Evolutionary conservation across 2,888 invertebrate genomes (phyloP).

Genomic region (Drosophila testacea): DNA sequence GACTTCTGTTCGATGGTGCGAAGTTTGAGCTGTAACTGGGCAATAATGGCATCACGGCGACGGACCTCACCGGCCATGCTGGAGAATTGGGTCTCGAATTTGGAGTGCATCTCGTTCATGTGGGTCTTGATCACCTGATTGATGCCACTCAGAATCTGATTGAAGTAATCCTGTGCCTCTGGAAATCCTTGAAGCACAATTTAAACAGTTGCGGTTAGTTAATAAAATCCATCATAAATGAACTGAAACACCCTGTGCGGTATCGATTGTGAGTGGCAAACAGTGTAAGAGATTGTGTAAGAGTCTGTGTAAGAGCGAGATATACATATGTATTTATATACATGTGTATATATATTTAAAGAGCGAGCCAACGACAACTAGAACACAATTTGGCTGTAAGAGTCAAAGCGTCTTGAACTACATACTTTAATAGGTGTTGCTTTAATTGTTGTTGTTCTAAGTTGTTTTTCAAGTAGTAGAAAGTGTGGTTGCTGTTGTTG

Average conservation of each 20-base stretch:
- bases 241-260: conserved; percentile 13
- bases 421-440: conserved; percentile 11
- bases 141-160: conserved; percentile 91
- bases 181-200: conserved; percentile 86
- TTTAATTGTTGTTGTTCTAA: conserved; percentile 6
- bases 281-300: conserved; percentile 3
- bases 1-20: conserved; percentile 86
- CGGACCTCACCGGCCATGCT: conserved; percentile 92
- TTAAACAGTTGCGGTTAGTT: conserved; percentile 16
- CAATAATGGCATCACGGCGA: conserved; percentile 92
- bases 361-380: conserved; percentile 25
- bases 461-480: conserved; percentile 15
- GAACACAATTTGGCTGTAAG: conserved; percentile 26
- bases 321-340: background rate
- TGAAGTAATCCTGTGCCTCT: conserved; percentile 92
- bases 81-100: conserved; percentile 90
- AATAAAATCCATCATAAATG: conserved; percentile 9
- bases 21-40: conserved; percentile 90
- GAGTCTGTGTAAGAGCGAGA: background rate
- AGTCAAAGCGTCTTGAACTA: conserved; percentile 26
- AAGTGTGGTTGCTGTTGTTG: conserved; percentile 6
- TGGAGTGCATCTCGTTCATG: conserved; percentile 89
- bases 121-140: conserved; percentile 93
- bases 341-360: background rate
- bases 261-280: background rate